A percentile compares a stretch with the other conserved stretches of the same genome.
phyloP scores from a whole-genome alignment of 2,113 vertebrate genomes.

The Eublepharis macularius region DNA sequence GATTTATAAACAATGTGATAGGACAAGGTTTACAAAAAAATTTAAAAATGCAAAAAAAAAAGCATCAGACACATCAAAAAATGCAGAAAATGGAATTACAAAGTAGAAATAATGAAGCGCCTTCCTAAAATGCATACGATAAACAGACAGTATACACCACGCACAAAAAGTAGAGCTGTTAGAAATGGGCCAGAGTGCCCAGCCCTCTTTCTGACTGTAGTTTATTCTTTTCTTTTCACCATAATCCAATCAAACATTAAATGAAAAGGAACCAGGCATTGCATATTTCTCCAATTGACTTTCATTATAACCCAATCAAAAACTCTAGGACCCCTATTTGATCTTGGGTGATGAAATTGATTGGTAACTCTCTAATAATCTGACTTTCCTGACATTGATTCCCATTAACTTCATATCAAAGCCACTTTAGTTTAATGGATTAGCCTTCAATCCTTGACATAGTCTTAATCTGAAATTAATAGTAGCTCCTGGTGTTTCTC shows the following conservation, averaged over 20 bases:
- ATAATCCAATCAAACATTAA: constrained; percentile 53
- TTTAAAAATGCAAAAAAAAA: too few species aligned
- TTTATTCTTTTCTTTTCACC: constrained; percentile 16
- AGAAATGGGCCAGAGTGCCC: not conserved
- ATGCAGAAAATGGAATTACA: too few species aligned
- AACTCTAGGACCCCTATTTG: constrained; percentile 49
- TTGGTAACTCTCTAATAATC: constrained; percentile 50
- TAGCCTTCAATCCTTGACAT: constrained; percentile 40
- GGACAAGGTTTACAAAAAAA: too few species aligned
- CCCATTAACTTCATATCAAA: constrained; percentile 59
- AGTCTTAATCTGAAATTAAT: constrained; percentile 66
- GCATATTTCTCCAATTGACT: constrained; percentile 40
- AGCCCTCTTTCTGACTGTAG: not conserved
- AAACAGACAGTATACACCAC: too few species aligned
- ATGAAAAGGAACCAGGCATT: constrained; percentile 34
- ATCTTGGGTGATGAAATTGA: constrained; percentile 53
- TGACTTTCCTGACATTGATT: constrained; percentile 63
- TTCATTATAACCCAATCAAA: constrained; percentile 36
- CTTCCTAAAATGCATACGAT: too few species aligned
- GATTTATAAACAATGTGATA: too few species aligned
- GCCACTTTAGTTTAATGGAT: constrained; percentile 54
- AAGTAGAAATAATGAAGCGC: too few species aligned
- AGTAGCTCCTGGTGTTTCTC: constrained; percentile 53
- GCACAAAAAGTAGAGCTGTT: not conserved
- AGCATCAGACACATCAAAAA: too few species aligned